phyloP scores from a whole-genome alignment of 2,888 invertebrate species.

The Dryococelus australis region DNA sequence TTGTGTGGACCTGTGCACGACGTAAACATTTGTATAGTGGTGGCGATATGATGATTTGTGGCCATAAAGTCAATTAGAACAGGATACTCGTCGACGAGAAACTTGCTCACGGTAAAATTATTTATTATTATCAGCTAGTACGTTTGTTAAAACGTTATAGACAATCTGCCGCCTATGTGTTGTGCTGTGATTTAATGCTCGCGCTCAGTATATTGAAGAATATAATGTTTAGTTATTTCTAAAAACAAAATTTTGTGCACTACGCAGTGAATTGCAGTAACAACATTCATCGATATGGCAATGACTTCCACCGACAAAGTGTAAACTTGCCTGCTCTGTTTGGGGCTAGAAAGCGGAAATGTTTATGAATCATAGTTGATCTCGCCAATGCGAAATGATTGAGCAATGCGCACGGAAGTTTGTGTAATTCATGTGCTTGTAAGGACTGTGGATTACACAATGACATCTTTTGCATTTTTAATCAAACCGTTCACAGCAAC shows the following conservation, averaged over 20 bases:
- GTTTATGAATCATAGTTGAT: background rate
- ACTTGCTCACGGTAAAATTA: background rate
- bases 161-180: background rate
- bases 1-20: slow-evolving; percentile 32
- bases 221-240: background rate
- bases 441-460: background rate
- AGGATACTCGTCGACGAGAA: background rate
- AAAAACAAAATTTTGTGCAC: background rate
- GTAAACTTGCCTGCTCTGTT: background rate
- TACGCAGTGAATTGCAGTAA: too few relatives aligned
- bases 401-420: background rate
- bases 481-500: background rate
- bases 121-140: background rate
- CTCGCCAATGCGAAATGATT: background rate
- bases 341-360: background rate
- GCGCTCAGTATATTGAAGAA: background rate
- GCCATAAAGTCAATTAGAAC: background rate
- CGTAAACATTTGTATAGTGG: slow-evolving; percentile 47
- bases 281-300: background rate
- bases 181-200: background rate
- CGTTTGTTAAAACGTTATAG: background rate
- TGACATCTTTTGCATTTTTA: background rate
- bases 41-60: background rate
- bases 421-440: background rate
- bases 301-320: background rate